Evolutionary conservation across 2,797 vertebrate species (phyloP).

Genomic region (Cyprinella venusta): DNA sequence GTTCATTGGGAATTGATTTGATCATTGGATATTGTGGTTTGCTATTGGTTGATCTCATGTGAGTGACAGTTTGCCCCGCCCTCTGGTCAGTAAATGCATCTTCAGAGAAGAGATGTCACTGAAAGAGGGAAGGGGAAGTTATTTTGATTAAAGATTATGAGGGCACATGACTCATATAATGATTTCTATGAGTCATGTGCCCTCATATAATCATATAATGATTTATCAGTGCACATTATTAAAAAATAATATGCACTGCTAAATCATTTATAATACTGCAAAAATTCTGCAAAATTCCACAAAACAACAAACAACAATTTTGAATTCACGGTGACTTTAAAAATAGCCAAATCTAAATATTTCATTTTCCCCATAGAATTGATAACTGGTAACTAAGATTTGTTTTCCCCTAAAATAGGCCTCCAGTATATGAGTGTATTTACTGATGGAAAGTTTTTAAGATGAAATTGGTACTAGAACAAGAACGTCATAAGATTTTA

Average conservation of each 20-base stretch:
- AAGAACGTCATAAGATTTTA: slow-evolving; percentile 10
- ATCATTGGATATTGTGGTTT: not conserved
- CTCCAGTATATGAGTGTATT: not conserved
- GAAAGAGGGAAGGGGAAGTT: not conserved
- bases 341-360: not conserved
- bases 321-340: not conserved
- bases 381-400: not conserved
- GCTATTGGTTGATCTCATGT: not conserved
- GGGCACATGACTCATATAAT: not conserved
- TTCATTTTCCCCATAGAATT: not conserved
- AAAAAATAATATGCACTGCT: not conserved
- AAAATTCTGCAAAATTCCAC: not conserved
- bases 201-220: too few relatives aligned
- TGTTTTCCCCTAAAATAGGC: not conserved
- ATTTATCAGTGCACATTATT: too few relatives aligned
- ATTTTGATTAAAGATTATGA: not conserved
- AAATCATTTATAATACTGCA: not conserved
- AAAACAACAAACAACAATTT: not conserved
- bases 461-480: not conserved
- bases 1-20: not conserved
- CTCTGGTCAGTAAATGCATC: not conserved
- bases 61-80: not conserved
- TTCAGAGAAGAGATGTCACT: not conserved
- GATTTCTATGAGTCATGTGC: too few relatives aligned
- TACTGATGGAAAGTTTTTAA: not conserved